Evolutionary conservation across 2,113 vertebrate genomes (phyloP).

Genomic region (Cephalopholis sonnerati): DNA sequence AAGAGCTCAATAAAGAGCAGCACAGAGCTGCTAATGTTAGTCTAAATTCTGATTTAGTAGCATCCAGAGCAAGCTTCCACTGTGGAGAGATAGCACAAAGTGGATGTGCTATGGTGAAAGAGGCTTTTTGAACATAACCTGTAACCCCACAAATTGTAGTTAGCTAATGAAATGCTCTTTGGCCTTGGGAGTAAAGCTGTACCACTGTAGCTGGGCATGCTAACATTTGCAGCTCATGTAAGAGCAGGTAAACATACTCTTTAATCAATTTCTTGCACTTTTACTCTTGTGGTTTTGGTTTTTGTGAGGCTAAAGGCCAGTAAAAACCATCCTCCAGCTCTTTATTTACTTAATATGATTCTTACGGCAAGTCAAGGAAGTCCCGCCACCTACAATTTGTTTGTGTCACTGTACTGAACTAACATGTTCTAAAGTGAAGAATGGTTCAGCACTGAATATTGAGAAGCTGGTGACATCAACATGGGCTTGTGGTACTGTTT

Average conservation of each 20-base stretch:
- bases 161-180: no score
- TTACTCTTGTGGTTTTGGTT: background rate
- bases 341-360: background rate
- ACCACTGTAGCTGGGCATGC: background rate
- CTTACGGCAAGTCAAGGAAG: background rate
- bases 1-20: no score
- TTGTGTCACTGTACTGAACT: background rate
- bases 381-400: background rate
- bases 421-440: background rate
- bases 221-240: background rate
- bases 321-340: background rate
- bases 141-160: no score
- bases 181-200: no score
- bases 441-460: background rate
- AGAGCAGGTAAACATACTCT: background rate
- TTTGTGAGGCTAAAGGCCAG: background rate
- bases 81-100: background rate
- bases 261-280: background rate
- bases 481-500: conserved; percentile 1
- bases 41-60: no score
- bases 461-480: conserved; percentile 6
- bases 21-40: no score
- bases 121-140: background rate
- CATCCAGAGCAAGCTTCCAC: background rate
- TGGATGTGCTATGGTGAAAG: background rate